Conservation (phyloP, 2,113 vertebrate species). For the Pithys albifrons region DNA sequence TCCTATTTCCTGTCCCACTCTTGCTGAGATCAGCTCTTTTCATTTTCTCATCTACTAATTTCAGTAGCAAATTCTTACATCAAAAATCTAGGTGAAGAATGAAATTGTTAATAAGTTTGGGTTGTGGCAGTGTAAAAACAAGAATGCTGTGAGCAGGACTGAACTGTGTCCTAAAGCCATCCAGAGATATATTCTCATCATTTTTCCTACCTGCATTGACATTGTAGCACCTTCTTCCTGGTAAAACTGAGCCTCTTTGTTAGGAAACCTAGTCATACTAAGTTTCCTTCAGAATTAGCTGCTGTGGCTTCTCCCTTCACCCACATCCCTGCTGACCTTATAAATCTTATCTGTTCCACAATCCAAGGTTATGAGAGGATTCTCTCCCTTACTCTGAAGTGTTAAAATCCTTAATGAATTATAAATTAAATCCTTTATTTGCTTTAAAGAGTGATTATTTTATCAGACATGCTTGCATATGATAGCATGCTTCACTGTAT, state of each 20-base stretch:
- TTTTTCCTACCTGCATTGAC: background rate
- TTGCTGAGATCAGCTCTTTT: background rate
- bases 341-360: background rate
- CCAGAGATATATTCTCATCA: background rate
- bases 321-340: background rate
- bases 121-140: background rate
- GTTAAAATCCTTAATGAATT: background rate
- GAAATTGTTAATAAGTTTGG: background rate
- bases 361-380: background rate
- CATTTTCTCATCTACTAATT: background rate
- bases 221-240: background rate
- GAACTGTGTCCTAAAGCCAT: background rate
- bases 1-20: background rate
- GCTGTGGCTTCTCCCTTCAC: background rate
- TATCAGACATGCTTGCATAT: background rate
- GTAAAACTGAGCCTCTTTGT: background rate
- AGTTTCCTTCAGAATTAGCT: background rate
- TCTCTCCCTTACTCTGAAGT: background rate
- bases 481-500: background rate
- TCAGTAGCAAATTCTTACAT: background rate
- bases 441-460: background rate
- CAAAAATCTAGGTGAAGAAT: background rate
- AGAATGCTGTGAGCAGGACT: background rate
- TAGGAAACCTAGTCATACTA: background rate
- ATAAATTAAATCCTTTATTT: background rate